Evolutionary conservation across 2,113 vertebrate genomes (phyloP).

Genomic region (Aspidoscelis tigris): DNA sequence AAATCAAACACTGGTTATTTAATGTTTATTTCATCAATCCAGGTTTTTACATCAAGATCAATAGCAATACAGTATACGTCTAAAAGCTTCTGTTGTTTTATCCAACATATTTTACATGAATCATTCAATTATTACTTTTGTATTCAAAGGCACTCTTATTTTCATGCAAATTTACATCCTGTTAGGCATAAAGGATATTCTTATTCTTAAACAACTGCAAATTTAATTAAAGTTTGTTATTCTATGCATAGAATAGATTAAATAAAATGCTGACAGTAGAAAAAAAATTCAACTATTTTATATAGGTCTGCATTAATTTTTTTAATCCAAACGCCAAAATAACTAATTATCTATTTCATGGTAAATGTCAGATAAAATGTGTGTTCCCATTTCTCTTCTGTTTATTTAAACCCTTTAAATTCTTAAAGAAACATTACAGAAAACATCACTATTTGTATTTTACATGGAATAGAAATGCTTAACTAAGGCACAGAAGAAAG

Average conservation of each 20-base stretch:
- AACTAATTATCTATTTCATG: slow-evolving; percentile 61
- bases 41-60: background rate
- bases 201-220: slow-evolving; percentile 65
- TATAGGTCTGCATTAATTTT: slow-evolving; percentile 53
- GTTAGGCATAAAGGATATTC: slow-evolving; percentile 53
- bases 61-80: slow-evolving; percentile 3
- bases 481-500: background rate
- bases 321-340: slow-evolving; percentile 66
- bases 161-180: slow-evolving; percentile 58
- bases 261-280: slow-evolving; percentile 54
- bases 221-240: slow-evolving; percentile 71
- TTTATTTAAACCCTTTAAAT: slow-evolving; percentile 38
- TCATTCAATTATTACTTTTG: slow-evolving; percentile 61
- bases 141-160: slow-evolving; percentile 62
- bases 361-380: slow-evolving; percentile 53
- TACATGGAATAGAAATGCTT: slow-evolving; percentile 22
- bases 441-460: slow-evolving; percentile 38
- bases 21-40: background rate
- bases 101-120: slow-evolving; percentile 42
- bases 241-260: slow-evolving; percentile 60
- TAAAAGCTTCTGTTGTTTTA: slow-evolving; percentile 31
- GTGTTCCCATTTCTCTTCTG: slow-evolving; percentile 45
- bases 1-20: too few relatives aligned
- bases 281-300: slow-evolving; percentile 59
- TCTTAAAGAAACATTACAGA: slow-evolving; percentile 60